Evolutionary conservation across 2,888 invertebrate species (phyloP).

Genomic region (Holacanthella duospinosa): DNA sequence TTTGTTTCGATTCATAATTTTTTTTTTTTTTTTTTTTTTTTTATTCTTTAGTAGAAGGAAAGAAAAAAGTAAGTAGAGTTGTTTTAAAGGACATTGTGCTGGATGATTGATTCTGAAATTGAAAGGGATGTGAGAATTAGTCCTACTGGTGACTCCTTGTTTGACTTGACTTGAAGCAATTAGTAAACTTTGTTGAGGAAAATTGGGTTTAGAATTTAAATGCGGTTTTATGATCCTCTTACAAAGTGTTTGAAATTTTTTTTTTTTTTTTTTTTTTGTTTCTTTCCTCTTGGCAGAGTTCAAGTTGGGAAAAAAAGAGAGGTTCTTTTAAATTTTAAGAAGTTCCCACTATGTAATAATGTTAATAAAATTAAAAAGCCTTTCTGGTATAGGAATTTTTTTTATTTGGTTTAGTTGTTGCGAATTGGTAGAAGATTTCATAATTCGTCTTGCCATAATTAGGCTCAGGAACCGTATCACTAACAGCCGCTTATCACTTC

Average conservation of each 20-base stretch:
- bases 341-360: neutral
- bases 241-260: neutral
- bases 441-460: constrained; percentile 1
- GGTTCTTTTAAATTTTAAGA: neutral
- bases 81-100: too few relatives aligned
- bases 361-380: neutral
- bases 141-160: neutral
- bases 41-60: too few relatives aligned
- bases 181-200: neutral
- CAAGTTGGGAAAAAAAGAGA: neutral
- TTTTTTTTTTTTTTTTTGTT: neutral
- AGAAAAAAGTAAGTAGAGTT: too few relatives aligned
- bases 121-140: too few relatives aligned
- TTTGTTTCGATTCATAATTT: too few relatives aligned
- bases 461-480: neutral
- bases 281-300: too few relatives aligned
- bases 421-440: too few relatives aligned
- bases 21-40: too few relatives aligned
- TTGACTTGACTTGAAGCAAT: neutral
- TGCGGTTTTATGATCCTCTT: neutral
- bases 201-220: neutral
- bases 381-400: neutral
- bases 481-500: neutral
- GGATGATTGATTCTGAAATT: too few relatives aligned
- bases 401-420: too few relatives aligned